Evolutionary conservation across 1,140 invertebrate species (phyloP).

Genomic region (Sesamia nonagrioides): DNA sequence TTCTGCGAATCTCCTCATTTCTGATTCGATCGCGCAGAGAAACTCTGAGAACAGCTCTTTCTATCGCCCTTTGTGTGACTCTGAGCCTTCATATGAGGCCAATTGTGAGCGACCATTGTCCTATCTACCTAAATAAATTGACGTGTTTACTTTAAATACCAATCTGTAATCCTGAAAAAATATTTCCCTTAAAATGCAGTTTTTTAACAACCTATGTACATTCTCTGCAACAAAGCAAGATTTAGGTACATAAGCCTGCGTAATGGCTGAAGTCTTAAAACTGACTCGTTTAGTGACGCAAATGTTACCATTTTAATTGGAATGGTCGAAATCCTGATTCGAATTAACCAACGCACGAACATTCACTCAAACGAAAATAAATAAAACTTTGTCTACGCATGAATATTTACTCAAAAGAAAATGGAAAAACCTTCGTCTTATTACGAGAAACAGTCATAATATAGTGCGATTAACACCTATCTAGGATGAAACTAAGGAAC

Average conservation of each 20-base stretch:
- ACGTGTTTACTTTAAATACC: no score
- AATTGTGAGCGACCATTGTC: no score
- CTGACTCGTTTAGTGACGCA: neutral
- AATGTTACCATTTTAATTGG: neutral
- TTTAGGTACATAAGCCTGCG: neutral
- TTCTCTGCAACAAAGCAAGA: neutral
- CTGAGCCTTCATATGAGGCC: no score
- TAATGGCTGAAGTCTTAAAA: conserved; percentile 1
- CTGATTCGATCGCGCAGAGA: no score
- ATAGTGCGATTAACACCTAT: no score
- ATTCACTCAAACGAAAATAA: neutral
- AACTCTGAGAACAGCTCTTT: no score
- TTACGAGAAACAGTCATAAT: no score
- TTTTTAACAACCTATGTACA: neutral
- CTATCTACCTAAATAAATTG: no score
- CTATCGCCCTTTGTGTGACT: no score
- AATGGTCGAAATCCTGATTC: neutral
- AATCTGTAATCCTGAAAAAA: no score
- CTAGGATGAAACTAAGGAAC: no score
- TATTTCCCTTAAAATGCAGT: neutral
- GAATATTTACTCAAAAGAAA: neutral
- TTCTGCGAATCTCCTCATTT: no score
- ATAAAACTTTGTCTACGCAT: neutral
- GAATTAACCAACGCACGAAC: neutral
- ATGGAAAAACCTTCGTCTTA: neutral